Evolutionary conservation across 2,888 invertebrate genomes (phyloP).

Genomic region (Heliconius ethilla): DNA sequence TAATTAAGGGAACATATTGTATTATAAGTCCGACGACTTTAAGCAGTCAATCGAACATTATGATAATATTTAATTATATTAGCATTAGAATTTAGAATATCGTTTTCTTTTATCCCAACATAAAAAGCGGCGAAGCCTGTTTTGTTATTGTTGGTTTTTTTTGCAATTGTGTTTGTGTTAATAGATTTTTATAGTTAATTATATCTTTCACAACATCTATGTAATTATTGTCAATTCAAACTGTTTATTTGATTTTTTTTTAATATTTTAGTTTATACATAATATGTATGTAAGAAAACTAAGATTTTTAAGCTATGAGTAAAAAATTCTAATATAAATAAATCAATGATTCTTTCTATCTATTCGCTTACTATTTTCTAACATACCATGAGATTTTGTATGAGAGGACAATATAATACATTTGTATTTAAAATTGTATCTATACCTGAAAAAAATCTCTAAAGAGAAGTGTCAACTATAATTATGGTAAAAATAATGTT

Average conservation of each 20-base stretch:
- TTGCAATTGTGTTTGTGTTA: neutral
- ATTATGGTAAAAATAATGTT: neutral
- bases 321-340: conserved; percentile 20
- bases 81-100: conserved; percentile 8
- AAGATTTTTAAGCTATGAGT: neutral
- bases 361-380: conserved; percentile 28
- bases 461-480: neutral
- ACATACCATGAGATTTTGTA: neutral
- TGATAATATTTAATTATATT: conserved; percentile 44
- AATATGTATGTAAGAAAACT: neutral
- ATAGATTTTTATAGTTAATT: neutral
- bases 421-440: neutral
- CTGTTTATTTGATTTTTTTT: neutral
- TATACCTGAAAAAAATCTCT: conserved; percentile 16
- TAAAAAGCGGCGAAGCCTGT: conserved; percentile 40
- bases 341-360: conserved; percentile 29
- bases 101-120: neutral
- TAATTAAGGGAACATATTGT: conserved; percentile 29
- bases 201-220: neutral
- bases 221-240: too few species aligned
- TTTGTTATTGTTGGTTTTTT: neutral
- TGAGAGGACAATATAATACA: neutral
- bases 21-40: neutral
- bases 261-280: neutral
- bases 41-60: conserved; percentile 33